Conservation (phyloP, 2,113 vertebrate genomes). For the Hemibagrus wyckioides region DNA sequence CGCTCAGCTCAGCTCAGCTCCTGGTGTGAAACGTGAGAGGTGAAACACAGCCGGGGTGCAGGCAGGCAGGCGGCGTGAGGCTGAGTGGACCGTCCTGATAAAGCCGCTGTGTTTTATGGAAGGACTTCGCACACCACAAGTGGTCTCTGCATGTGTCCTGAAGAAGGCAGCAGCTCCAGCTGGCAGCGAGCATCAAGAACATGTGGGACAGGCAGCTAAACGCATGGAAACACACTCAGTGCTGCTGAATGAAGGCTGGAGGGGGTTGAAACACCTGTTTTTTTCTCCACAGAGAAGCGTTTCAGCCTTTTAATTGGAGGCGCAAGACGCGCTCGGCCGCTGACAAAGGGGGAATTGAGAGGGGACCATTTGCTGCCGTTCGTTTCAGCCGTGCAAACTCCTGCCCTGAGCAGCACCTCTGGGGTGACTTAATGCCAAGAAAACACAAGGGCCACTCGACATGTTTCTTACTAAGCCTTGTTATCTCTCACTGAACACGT, state of each 20-base stretch:
- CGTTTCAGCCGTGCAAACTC: conserved; percentile 34
- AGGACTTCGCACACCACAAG: conserved; percentile 47
- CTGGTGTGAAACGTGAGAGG: conserved; percentile 43
- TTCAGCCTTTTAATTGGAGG: conserved; percentile 55
- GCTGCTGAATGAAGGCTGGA: conserved; percentile 30
- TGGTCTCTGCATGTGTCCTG: conserved; percentile 52
- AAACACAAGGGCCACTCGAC: not conserved
- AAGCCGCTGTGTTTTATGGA: conserved; percentile 43
- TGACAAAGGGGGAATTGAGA: conserved; percentile 56
- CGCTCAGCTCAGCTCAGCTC: not conserved
- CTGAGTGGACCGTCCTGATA: conserved; percentile 10
- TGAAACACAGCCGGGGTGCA: conserved; percentile 11
- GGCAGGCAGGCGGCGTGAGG: not conserved
- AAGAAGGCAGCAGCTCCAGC: conserved; percentile 45
- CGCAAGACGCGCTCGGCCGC: conserved; percentile 40
- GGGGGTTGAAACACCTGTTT: conserved; percentile 54
- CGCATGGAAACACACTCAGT: conserved; percentile 42
- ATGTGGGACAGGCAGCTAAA: conserved; percentile 31
- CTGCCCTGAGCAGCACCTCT: not conserved
- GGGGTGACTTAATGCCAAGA: not conserved
- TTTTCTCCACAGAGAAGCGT: conserved; percentile 52
- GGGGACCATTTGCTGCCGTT: conserved; percentile 53
- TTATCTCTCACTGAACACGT: not conserved
- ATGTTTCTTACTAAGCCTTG: no score
- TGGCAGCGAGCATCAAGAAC: conserved; percentile 49